Percentiles rank a stretch among this genome's conserved stretches.
These are phyloP conservation scores for Smithornis capensis DNA, from an alignment of 2,113 vertebrate genomes.

Conservation along the genomic window DNA sequence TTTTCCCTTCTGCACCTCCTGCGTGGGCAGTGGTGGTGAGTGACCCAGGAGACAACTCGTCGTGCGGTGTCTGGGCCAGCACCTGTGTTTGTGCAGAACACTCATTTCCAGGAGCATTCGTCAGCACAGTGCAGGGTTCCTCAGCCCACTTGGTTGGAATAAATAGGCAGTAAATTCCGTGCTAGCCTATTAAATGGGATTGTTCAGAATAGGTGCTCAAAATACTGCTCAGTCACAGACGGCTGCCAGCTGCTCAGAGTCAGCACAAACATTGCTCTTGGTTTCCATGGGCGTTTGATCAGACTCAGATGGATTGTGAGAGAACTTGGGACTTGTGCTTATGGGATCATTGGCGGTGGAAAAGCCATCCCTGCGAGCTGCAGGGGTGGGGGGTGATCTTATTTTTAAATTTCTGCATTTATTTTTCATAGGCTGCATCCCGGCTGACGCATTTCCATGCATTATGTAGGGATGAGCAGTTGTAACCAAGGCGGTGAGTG, in stretches of 20 bases:
- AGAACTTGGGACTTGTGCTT: neutral
- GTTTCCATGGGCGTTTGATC: neutral
- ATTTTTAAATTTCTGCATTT: neutral
- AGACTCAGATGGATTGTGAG: neutral
- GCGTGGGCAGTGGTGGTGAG: neutral
- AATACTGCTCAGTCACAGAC: neutral
- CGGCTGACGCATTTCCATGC: neutral
- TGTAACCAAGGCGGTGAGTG: neutral
- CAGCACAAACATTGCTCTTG: neutral
- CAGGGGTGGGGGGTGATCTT: neutral
- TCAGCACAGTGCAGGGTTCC: neutral
- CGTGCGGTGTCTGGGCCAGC: neutral
- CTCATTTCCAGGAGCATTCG: neutral
- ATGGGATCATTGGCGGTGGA: neutral
- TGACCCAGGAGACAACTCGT: neutral
- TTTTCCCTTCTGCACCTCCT: neutral
- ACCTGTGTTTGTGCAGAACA: neutral
- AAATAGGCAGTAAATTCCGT: neutral
- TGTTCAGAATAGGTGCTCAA: neutral
- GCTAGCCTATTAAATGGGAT: neutral
- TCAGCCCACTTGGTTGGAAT: neutral
- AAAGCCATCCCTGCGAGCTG: neutral
- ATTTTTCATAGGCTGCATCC: neutral
- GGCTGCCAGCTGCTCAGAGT: neutral
- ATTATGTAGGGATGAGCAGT: neutral